These are phyloP conservation scores for Agriotes lineatus DNA, from an alignment of 2,888 invertebrate species.

Conservation along the genomic window DNA sequence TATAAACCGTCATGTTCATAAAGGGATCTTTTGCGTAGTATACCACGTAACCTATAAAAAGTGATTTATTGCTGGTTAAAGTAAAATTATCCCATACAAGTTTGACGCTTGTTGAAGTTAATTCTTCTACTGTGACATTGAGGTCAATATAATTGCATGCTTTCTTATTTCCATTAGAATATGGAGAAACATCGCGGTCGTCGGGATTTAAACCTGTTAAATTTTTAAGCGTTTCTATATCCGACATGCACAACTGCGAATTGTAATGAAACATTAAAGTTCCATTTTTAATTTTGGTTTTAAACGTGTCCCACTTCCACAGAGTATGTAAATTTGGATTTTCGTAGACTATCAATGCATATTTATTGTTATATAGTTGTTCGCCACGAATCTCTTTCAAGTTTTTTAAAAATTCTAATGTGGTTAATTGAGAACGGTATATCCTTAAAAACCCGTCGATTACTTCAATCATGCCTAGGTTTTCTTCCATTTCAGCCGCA, in stretches of 20 bases:
- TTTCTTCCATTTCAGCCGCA: constrained; percentile 72
- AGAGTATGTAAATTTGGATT: constrained; percentile 81
- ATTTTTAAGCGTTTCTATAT: constrained; percentile 72
- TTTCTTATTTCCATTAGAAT: constrained; percentile 79
- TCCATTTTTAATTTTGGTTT: constrained; percentile 73
- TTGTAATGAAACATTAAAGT: constrained; percentile 82
- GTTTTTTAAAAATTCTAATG: constrained; percentile 81
- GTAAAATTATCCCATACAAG: constrained; percentile 63
- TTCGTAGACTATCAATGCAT: constrained; percentile 77
- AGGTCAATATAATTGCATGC: constrained; percentile 71
- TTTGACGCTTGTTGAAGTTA: constrained; percentile 60
- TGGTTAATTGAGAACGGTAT: constrained; percentile 76
- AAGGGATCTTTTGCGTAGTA: constrained; percentile 71
- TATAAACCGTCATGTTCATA: constrained; percentile 69
- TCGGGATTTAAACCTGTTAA: constrained; percentile 64
- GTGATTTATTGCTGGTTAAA: constrained; percentile 35
- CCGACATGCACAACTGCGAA: constrained; percentile 79
- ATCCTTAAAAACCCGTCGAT: constrained; percentile 82
- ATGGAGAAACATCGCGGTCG: constrained; percentile 69
- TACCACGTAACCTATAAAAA: constrained; percentile 71
- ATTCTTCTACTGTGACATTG: constrained; percentile 62
- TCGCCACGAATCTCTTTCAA: constrained; percentile 77
- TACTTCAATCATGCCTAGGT: constrained; percentile 77
- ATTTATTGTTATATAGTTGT: constrained; percentile 66
- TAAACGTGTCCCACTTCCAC: constrained; percentile 70